Evolutionary conservation across 2,888 invertebrate genomes (phyloP).

Genomic region (Liposcelis brunnea): DNA sequence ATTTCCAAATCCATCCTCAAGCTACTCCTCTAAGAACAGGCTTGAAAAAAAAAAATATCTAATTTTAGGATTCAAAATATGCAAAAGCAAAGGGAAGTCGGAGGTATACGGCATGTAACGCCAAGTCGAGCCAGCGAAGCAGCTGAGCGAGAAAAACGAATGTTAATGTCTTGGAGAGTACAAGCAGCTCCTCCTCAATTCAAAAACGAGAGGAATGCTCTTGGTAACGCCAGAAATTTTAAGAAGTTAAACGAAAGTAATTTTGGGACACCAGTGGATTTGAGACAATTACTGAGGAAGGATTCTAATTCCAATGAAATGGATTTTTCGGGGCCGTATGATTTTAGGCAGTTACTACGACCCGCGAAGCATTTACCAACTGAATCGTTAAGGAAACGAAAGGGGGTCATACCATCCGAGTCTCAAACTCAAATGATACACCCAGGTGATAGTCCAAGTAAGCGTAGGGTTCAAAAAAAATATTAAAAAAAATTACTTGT

Average conservation of each 20-base stretch:
- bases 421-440: conserved; percentile 15
- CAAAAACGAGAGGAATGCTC: no score
- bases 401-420: conserved; percentile 33
- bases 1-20: background rate
- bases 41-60: no score
- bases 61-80: no score
- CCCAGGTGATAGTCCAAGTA: conserved; percentile 2
- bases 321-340: conserved; percentile 45
- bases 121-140: no score
- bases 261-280: conserved; percentile 14
- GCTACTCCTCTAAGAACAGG: no score
- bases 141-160: no score
- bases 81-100: background rate
- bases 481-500: background rate
- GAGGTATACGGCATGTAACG: background rate
- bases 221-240: no score
- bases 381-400: conserved; percentile 46
- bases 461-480: conserved; percentile 1
- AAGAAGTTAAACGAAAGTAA: no score
- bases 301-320: conserved; percentile 28
- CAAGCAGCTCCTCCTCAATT: no score
- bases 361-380: conserved; percentile 48
- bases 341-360: conserved; percentile 45
- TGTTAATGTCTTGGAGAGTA: no score
- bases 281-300: conserved; percentile 20